Evolutionary conservation across 2,113 vertebrate species (phyloP), one percentile per base, ranked within the genome.

Genomic region (Campylomormyrus numenius): DNA sequence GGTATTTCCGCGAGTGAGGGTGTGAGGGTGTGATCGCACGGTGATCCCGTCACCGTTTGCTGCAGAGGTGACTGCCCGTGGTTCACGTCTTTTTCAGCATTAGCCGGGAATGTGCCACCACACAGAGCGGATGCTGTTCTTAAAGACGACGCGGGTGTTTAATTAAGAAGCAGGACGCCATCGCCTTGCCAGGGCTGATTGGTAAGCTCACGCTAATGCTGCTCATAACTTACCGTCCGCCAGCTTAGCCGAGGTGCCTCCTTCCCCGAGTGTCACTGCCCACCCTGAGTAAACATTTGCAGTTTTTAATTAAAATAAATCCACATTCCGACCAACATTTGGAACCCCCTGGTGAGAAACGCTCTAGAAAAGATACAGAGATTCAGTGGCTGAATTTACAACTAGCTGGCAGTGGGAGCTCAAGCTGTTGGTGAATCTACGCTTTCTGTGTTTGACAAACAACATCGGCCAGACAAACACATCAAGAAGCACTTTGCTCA

Each of bases 301-400:
- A 58, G 87, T 89, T 88, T 95, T 95, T 95, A 96, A 96, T 96
- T 95, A 95, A 95, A 94, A 93, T 94, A 94, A 93, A 94, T 94
- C 94, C 91, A 91, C 94, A 92, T 93, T 92, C 90, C 5, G 91
- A 92, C 93, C 94, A 92, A 95, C 94, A 89, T 91, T 92, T 90
- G 85, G 90, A 85, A 91, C 27, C 62, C 87, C 87, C 88, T 17
- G 89, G 92, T 91, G 92, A 92, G 90, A 88, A 15, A 88, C 88
- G 88, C 91, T 91, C 89, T 49, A 80, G 92, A 89, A 46, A 88
- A 92, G 91, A 93, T 88, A 89, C 90, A 90, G 91, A 93, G 93
- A 95, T 94, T 92, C 90, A 92, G 93, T 91, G 89, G 48, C 35
- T 56, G 93, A 94, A 94, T 94, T 93, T 93, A 53, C 9, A 87